Base-by-base conservation (phyloP, 2,113 vertebrate genomes). In the Anguilla japonica region DNA sequence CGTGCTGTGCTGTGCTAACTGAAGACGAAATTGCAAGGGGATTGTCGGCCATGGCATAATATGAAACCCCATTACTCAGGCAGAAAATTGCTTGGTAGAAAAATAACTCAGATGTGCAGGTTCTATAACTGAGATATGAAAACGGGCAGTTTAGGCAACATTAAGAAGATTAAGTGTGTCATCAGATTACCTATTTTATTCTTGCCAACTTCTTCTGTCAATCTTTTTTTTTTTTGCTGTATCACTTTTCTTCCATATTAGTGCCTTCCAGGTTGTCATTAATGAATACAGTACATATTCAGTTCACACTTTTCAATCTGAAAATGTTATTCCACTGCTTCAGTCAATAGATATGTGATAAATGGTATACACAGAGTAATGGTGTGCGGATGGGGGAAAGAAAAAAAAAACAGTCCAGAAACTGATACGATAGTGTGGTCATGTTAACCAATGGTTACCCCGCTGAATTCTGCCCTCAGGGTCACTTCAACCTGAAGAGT, bases 41-140 rank as follows among this genome's bases (percentile, higher is more conserved):
- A 71, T n/a, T 71, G 63, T n/a, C 3, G 63, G 63, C 26, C 63
- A 71, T 71, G 63, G 71, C n/a, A 75, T 75, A 75, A 34, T 41
- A 41, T 81, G 22, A 43, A 43, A 81, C 41, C 1, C 39, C 29
- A 43, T 81, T 22, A 81, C 41, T 20, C 40, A 81, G 22, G 79
- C 41, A 81, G 79, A 43, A 81, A 81, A 75, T 75, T 34, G 79
- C 79, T 43, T 6, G 40, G 79, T 43, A 81, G 40, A 41, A 81
- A 81, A 81, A 43, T 81, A 40, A 41, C 39, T 43, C 39, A 41
- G 22, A 81, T 81, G 79, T 43, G 41, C 79, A 43, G 39, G 79
- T 43, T 20, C 2, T 81, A 81, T 15, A 43, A 18, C 41, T 81
- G 79, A 81, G 41, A 81, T 22, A 81, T 41, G 79, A 26, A 41